Percentiles rank a stretch among this genome's conserved stretches.
Conservation (phyloP, 2,113 vertebrate genomes). For the Litocranius walleri region DNA sequence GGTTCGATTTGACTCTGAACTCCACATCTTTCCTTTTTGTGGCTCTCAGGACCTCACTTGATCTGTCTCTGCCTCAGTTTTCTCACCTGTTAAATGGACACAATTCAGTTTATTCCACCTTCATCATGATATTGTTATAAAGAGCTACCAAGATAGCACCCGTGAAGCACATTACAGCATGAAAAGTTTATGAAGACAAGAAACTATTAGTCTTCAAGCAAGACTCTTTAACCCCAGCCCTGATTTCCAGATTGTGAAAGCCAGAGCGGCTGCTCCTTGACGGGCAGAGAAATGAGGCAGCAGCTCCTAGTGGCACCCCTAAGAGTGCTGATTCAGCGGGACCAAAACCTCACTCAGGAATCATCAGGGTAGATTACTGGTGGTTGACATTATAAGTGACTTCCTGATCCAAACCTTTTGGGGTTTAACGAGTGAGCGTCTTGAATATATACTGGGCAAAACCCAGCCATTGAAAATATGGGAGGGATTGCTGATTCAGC, state of each 20-base stretch:
- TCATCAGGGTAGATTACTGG: not conserved
- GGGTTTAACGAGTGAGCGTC: not conserved
- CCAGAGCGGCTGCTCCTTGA: not conserved
- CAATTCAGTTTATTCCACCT: not conserved
- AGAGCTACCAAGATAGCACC: not conserved
- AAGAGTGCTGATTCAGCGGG: not conserved
- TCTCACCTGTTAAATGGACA: not conserved
- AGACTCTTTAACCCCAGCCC: not conserved
- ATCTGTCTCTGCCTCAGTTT: not conserved
- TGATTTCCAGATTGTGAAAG: not conserved
- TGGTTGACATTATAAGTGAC: not conserved
- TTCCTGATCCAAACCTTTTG: slow-evolving; percentile 16
- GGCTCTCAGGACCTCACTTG: not conserved
- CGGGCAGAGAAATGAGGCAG: not conserved
- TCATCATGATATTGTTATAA: not conserved
- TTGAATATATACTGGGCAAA: not conserved
- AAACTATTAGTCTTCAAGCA: not conserved
- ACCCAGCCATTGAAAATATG: not conserved
- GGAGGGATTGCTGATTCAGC: not conserved
- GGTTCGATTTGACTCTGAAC: not conserved
- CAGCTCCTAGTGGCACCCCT: not conserved
- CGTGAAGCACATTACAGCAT: not conserved
- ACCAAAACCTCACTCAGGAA: not conserved
- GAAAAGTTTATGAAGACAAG: not conserved
- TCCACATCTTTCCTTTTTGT: not conserved